Conservation (phyloP, 2,888 invertebrate species). For the Euspilapteryx auroguttella region DNA sequence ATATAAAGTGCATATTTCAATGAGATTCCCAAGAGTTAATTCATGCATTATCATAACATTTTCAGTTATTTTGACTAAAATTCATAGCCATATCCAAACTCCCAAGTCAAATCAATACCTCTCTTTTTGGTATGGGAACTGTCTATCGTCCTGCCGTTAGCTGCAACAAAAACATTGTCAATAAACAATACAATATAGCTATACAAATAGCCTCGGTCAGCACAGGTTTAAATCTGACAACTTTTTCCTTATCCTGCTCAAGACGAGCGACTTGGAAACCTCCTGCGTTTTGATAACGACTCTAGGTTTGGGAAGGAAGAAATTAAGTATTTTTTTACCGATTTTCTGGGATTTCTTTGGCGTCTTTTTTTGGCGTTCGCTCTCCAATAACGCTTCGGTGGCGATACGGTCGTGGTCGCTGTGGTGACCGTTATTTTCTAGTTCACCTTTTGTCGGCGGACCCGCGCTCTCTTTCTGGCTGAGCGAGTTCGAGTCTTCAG, state of each 20-base stretch:
- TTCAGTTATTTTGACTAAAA: neutral
- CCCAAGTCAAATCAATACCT: slow-evolving; percentile 18
- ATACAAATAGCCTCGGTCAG: neutral
- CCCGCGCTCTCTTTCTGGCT: neutral
- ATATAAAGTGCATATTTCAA: too few species aligned
- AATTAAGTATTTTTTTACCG: slow-evolving; percentile 26
- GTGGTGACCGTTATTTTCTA: neutral
- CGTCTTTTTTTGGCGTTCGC: slow-evolving; percentile 14
- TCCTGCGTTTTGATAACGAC: slow-evolving; percentile 1
- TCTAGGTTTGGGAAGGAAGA: slow-evolving; percentile 11
- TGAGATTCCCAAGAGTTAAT: too few species aligned
- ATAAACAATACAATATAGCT: neutral
- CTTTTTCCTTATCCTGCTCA: neutral
- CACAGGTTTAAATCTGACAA: neutral
- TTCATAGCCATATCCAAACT: neutral
- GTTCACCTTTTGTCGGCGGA: neutral
- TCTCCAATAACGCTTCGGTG: slow-evolving; percentile 13
- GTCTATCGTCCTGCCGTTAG: slow-evolving; percentile 24
- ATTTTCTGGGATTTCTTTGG: slow-evolving; percentile 21
- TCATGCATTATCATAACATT: neutral
- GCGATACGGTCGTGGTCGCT: too few species aligned
- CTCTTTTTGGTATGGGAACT: slow-evolving; percentile 26
- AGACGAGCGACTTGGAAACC: neutral
- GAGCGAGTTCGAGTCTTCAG: neutral
- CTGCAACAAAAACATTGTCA: slow-evolving; percentile 18